Conservation (phyloP, 2,888 invertebrate genomes). For the Nezara viridula region DNA sequence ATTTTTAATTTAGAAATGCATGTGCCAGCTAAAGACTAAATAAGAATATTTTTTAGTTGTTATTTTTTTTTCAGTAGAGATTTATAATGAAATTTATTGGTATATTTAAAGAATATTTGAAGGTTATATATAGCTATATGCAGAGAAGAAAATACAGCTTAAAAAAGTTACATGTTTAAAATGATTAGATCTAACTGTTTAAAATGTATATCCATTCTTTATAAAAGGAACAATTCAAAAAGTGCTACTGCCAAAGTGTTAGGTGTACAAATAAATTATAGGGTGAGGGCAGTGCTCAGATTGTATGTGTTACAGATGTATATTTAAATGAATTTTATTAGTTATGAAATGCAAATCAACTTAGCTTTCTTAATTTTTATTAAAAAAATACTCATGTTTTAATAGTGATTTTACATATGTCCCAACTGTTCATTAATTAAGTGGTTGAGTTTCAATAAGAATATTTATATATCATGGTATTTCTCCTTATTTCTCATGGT, state of each 20-base stretch:
- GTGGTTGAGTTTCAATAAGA: not conserved
- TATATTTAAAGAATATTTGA: not conserved
- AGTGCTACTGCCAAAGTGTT: not conserved
- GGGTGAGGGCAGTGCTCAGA: not conserved
- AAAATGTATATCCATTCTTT: not conserved
- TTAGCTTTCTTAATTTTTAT: not conserved
- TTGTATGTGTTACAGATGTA: not conserved
- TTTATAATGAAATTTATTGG: not conserved
- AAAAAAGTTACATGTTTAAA: not conserved
- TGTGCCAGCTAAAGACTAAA: not conserved
- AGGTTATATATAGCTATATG: too few species aligned
- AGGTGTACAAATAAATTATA: not conserved
- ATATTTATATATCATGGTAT: not conserved
- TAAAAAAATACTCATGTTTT: conserved; percentile 5
- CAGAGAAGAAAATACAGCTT: not conserved
- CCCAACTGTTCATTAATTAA: not conserved
- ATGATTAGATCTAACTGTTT: not conserved
- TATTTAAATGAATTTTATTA: not conserved
- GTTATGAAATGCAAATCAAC: not conserved
- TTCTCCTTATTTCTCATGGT: not conserved
- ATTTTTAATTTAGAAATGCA: not conserved
- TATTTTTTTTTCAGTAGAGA: not conserved
- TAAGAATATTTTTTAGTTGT: not conserved
- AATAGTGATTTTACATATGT: not conserved
- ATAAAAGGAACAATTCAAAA: not conserved